Conservation (phyloP, 1,140 invertebrate genomes). For the Hyposmocoma kahamanoa region DNA sequence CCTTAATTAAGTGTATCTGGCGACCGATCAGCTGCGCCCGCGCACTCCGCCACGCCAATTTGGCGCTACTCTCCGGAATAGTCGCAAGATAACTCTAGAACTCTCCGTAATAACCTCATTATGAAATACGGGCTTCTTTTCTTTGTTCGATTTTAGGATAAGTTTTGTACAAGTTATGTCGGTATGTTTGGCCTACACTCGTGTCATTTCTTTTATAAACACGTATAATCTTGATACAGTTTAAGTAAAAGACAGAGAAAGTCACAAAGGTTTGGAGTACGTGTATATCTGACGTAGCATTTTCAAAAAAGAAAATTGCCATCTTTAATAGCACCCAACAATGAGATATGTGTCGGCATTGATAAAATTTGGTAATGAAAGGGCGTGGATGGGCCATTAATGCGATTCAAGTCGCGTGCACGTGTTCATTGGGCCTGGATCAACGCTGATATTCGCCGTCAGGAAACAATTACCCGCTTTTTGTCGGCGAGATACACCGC, state of each 20-base stretch:
- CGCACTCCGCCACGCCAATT: constrained; percentile 67
- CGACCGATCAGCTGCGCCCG: constrained; percentile 49
- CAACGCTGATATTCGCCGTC: constrained; percentile 17
- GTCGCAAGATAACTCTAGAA: constrained; percentile 58
- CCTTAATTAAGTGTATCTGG: constrained; percentile 69
- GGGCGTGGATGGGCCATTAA: neutral
- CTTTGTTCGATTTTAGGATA: constrained; percentile 49
- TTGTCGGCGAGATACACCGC: constrained; percentile 53
- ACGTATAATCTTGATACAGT: too few species aligned
- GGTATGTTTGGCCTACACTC: too few species aligned
- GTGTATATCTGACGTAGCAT: too few species aligned
- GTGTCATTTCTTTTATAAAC: too few species aligned
- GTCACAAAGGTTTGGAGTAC: too few species aligned
- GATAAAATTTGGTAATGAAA: neutral
- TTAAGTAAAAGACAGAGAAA: too few species aligned
- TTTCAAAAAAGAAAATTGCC: too few species aligned
- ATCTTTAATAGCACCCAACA: too few species aligned
- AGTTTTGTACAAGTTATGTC: constrained; percentile 38
- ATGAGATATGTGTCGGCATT: neutral
- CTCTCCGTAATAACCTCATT: constrained; percentile 71
- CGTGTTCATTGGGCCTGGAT: neutral
- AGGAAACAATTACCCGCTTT: constrained; percentile 66
- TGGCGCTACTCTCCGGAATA: constrained; percentile 56
- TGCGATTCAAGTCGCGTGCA: neutral
- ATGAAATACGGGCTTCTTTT: constrained; percentile 58